A percentile compares a stretch with the other conserved stretches of the same genome.
phyloP scores from a whole-genome alignment of 2,888 invertebrate genomes.

The Chrysolina haemoptera region DNA sequence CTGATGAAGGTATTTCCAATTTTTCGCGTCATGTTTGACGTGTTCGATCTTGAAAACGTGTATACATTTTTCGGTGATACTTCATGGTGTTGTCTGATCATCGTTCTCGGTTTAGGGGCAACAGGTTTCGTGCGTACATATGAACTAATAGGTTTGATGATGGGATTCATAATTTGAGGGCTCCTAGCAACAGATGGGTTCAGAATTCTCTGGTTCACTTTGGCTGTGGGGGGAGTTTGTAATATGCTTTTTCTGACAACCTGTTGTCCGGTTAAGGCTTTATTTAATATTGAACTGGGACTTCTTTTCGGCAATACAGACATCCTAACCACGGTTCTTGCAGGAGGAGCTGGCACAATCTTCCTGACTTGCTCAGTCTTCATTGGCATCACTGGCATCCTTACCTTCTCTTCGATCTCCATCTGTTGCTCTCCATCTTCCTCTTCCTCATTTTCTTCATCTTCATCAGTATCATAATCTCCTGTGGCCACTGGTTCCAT shows the following conservation, averaged over 20 bases:
- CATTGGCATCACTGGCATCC: slow-evolving; percentile 5
- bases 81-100: slow-evolving; percentile 44
- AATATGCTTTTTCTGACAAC: slow-evolving; percentile 63
- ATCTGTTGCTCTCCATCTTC: slow-evolving; percentile 22
- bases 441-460: slow-evolving; percentile 2
- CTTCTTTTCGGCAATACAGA: slow-evolving; percentile 54
- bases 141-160: slow-evolving; percentile 39
- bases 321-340: slow-evolving; percentile 36
- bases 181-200: slow-evolving; percentile 52
- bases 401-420: slow-evolving; percentile 18
- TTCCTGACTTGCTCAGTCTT: slow-evolving; percentile 38
- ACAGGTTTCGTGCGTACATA: slow-evolving; percentile 46
- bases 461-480: neutral
- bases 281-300: slow-evolving; percentile 68
- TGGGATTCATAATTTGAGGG: slow-evolving; percentile 43
- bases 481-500: slow-evolving; percentile 39
- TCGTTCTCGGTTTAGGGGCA: slow-evolving; percentile 51
- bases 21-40: slow-evolving; percentile 51
- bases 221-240: slow-evolving; percentile 41
- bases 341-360: slow-evolving; percentile 32
- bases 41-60: slow-evolving; percentile 42
- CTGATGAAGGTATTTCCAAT: slow-evolving; percentile 60
- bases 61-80: slow-evolving; percentile 49
- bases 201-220: slow-evolving; percentile 51
- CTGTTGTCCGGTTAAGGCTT: slow-evolving; percentile 61